Evolutionary conservation across 2,113 vertebrate genomes (phyloP), one percentile per base, ranked within the genome.

Genomic region (Gavialis gangeticus): DNA sequence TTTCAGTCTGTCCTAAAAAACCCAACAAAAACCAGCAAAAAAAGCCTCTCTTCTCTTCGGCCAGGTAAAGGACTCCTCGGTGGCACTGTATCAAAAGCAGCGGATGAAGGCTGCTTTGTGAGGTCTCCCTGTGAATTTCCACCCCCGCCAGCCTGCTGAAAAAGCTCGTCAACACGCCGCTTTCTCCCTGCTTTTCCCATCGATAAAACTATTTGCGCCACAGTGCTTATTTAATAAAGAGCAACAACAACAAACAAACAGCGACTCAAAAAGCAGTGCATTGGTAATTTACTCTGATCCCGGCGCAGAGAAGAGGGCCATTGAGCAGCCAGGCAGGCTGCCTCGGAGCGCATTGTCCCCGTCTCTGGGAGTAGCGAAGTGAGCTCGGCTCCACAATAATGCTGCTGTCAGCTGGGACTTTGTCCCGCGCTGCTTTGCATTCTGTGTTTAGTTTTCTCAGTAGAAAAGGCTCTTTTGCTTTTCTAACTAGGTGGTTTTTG

Each of bases 401-500:
- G 13, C 66, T 30, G 28, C 1, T 1, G 79, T 94, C 22, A 5
- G 79, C 75, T 14, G 1, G 63, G 11, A 3, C 37, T 22, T 4
- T 2, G 22, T 54, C 24, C 83, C 1, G 1, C 3, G 5, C 76
- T 71, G 67, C 58, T 94, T 92, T 87, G 71, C 55, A 2, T 89
- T 75, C 93, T 69, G 37, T 22, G 12, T 19, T 4, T 3, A 14
- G 19, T 6, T 63, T 84, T 59, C 1, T 3, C 1, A 1, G 28
- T 1, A 3, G 82, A 28, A 84, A 88, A 81, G 82, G 2, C 69
- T 27, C 78, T 80, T 92, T 94, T 90, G 80, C 95, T 84, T 92
- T 91, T 77, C 80, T 79, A 71, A 25, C 4, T 2, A 85, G 69
- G 71, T 55, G 28, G 25, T 16, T 84, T 91, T 81, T 60, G 79